These are phyloP conservation scores for Upupa epops DNA, from an alignment of 2,113 vertebrate species.

Conservation along the genomic window DNA sequence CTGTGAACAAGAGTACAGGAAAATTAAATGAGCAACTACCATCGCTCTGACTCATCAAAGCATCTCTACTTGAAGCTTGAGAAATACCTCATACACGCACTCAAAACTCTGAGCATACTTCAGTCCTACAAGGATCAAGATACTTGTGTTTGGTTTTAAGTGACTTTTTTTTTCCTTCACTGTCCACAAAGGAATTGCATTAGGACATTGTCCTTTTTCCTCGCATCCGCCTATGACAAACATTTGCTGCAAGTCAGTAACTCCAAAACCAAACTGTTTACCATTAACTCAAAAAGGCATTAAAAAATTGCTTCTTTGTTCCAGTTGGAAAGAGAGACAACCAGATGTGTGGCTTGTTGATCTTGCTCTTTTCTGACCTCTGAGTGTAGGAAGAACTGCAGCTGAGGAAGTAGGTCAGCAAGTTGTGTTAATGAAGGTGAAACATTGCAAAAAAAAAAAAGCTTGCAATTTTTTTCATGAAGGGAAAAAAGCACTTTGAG, in stretches of 20 bases:
- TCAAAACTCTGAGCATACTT: conserved; percentile 26
- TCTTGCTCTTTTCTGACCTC: conserved; percentile 57
- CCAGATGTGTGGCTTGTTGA: conserved; percentile 65
- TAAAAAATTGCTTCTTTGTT: conserved; percentile 62
- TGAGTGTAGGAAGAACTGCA: conserved; percentile 53
- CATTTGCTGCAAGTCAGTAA: conserved; percentile 49
- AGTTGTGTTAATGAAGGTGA: conserved; percentile 46
- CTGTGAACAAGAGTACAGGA: background rate
- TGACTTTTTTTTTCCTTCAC: background rate
- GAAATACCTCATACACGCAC: background rate
- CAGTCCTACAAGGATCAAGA: background rate
- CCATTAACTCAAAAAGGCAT: conserved; percentile 60
- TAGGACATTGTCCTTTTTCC: conserved; percentile 27
- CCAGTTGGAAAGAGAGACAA: conserved; percentile 59
- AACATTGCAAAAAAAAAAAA: background rate
- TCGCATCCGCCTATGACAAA: conserved; percentile 50
- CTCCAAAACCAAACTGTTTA: conserved; percentile 67
- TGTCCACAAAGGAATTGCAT: conserved; percentile 37
- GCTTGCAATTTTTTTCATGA: background rate
- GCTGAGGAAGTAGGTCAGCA: conserved; percentile 67
- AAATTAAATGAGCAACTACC: background rate
- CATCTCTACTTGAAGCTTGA: background rate
- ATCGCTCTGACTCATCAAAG: background rate
- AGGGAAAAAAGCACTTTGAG: background rate
- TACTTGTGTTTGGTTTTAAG: background rate